Percentiles rank a stretch among this genome's conserved stretches.
Conservation (phyloP, 2,797 vertebrate genomes). For the Cyprinodon diabolis region DNA sequence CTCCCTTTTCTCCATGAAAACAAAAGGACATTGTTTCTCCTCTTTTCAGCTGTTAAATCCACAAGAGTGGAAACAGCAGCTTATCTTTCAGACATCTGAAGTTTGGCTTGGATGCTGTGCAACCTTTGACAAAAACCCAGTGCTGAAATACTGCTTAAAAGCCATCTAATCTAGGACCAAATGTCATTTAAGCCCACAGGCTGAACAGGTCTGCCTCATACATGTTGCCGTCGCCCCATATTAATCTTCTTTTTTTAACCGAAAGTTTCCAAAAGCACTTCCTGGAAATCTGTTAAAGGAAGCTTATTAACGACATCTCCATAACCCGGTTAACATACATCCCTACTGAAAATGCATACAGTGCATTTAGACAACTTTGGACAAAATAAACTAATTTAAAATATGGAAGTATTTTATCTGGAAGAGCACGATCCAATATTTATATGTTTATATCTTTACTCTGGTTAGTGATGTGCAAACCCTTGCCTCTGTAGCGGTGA, state of each 20-base stretch:
- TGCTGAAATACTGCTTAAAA: slow-evolving; percentile 17
- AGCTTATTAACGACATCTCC: slow-evolving; percentile 2
- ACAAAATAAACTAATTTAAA: slow-evolving; percentile 1
- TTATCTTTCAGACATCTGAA: slow-evolving; percentile 19
- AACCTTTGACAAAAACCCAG: slow-evolving; percentile 1
- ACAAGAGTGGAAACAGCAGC: slow-evolving; percentile 7
- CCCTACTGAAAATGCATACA: background rate
- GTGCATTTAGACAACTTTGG: background rate
- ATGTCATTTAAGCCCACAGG: slow-evolving; percentile 11
- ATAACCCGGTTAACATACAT: background rate
- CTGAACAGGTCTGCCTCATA: background rate
- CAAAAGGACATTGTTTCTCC: slow-evolving; percentile 8
- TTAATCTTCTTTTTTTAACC: slow-evolving; percentile 3
- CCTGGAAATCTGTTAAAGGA: background rate
- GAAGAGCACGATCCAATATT: background rate
- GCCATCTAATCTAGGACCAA: slow-evolving; percentile 2
- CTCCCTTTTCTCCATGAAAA: background rate
- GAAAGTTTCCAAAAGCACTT: background rate
- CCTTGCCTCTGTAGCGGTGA: background rate
- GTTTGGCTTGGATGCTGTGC: slow-evolving; percentile 25
- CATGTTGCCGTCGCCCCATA: slow-evolving; percentile 12
- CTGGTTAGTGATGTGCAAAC: background rate
- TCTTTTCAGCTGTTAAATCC: background rate
- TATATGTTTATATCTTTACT: background rate
- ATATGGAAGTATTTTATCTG: too few species aligned